A percentile compares a stretch with the other conserved stretches of the same genome.
These are phyloP conservation scores for Cromileptes altivelis DNA, from an alignment of 2,113 vertebrate genomes.

Conservation along the genomic window DNA sequence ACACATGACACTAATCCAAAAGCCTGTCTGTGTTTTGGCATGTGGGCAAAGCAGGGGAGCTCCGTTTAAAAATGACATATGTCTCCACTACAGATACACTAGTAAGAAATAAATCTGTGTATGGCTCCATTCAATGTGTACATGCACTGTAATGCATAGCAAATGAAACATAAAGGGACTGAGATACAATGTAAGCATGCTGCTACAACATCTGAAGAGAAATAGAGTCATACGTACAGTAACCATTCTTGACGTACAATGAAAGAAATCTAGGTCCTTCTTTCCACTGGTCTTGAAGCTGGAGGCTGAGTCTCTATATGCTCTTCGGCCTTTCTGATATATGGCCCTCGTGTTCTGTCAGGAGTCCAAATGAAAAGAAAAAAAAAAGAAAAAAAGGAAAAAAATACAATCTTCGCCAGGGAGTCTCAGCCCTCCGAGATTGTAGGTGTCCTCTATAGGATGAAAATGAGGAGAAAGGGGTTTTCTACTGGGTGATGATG, in stretches of 20 bases:
- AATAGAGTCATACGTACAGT: slow-evolving; percentile 87
- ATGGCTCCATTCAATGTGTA: slow-evolving; percentile 46
- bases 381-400: slow-evolving; percentile 83
- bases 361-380: slow-evolving; percentile 83
- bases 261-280: slow-evolving; percentile 88
- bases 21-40: slow-evolving; percentile 36
- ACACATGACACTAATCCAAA: slow-evolving; percentile 29
- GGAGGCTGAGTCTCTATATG: slow-evolving; percentile 67
- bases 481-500: slow-evolving; percentile 85
- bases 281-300: slow-evolving; percentile 82
- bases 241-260: slow-evolving; percentile 90
- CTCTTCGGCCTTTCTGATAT: slow-evolving; percentile 71
- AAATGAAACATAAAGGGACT: slow-evolving; percentile 41
- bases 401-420: slow-evolving; percentile 82
- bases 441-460: slow-evolving; percentile 86
- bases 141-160: slow-evolving; percentile 31
- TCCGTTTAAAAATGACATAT: background rate
- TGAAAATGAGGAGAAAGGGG: slow-evolving; percentile 85
- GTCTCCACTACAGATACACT: slow-evolving; percentile 2
- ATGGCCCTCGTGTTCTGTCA: slow-evolving; percentile 62
- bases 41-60: slow-evolving; percentile 16
- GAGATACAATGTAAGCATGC: slow-evolving; percentile 28
- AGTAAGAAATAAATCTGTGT: slow-evolving; percentile 41
- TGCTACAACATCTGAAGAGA: slow-evolving; percentile 58
- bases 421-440: slow-evolving; percentile 84